phyloP scores from a whole-genome alignment of 2,888 invertebrate genomes.

The Volucella inanis region DNA sequence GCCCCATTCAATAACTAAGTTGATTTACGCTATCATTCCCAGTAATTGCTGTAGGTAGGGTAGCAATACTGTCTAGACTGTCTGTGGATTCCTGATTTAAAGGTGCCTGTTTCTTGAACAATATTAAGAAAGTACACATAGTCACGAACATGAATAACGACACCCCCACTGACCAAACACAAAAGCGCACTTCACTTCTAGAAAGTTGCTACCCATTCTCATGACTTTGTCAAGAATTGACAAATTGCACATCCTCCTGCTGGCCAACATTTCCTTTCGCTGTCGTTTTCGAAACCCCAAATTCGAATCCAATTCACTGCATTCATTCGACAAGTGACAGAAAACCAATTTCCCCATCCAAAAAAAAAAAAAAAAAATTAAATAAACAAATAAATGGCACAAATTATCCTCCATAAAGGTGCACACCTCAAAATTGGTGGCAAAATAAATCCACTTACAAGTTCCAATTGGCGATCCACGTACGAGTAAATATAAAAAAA shows the following conservation, averaged over 20 bases:
- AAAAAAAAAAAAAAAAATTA: too few relatives aligned
- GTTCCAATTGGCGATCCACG: too few relatives aligned
- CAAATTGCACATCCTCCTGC: slow-evolving; percentile 17
- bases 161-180: neutral
- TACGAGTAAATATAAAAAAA: slow-evolving; percentile 4
- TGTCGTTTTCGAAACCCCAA: neutral
- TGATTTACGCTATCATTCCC: too few relatives aligned
- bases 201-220: neutral
- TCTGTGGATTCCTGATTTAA: too few relatives aligned
- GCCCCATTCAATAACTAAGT: too few relatives aligned
- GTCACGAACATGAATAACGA: too few relatives aligned
- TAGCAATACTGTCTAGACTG: too few relatives aligned
- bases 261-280: neutral
- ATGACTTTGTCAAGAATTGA: slow-evolving; percentile 14
- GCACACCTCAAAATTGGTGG: slow-evolving; percentile 13
- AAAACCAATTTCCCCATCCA: slow-evolving; percentile 46
- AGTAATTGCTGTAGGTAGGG: too few relatives aligned
- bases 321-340: slow-evolving; percentile 42
- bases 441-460: slow-evolving; percentile 39
- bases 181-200: neutral
- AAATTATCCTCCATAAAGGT: slow-evolving; percentile 55
- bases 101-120: too few relatives aligned
- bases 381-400: slow-evolving; percentile 8
- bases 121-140: too few relatives aligned
- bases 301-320: slow-evolving; percentile 24